phyloP scores from a whole-genome alignment of 2,113 vertebrate species.

The Candoia aspera region DNA sequence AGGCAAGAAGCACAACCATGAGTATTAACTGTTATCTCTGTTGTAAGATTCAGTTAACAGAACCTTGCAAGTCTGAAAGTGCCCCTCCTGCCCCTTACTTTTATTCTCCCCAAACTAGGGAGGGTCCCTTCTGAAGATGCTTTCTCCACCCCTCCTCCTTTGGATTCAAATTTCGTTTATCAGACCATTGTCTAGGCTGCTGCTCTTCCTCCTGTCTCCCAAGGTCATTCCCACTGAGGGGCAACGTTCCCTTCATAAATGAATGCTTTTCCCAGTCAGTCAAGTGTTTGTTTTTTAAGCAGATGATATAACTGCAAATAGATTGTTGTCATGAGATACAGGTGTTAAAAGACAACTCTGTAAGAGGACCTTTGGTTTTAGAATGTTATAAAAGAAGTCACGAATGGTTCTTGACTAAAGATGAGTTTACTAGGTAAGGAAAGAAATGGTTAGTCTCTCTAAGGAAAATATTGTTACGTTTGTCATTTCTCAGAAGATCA shows the following conservation, averaged over 20 bases:
- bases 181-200: neutral
- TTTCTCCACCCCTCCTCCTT: neutral
- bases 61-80: no score
- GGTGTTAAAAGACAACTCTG: neutral
- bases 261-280: neutral
- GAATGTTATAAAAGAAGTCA: neutral
- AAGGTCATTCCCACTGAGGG: neutral
- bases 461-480: neutral
- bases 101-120: no score
- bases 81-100: no score
- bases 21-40: no score
- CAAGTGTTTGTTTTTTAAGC: neutral
- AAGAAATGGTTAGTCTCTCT: neutral
- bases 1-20: no score
- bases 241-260: neutral
- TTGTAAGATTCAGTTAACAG: no score
- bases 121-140: neutral
- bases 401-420: neutral
- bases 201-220: no score
- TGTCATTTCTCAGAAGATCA: neutral
- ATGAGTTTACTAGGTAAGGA: neutral
- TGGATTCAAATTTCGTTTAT: neutral
- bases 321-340: neutral
- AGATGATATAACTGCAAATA: neutral
- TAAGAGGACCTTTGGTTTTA: neutral